These are phyloP conservation scores for Apostichopus leukothele DNA, from an alignment of 53 echinoderm and acorn worm species.

Conservation along the genomic window DNA sequence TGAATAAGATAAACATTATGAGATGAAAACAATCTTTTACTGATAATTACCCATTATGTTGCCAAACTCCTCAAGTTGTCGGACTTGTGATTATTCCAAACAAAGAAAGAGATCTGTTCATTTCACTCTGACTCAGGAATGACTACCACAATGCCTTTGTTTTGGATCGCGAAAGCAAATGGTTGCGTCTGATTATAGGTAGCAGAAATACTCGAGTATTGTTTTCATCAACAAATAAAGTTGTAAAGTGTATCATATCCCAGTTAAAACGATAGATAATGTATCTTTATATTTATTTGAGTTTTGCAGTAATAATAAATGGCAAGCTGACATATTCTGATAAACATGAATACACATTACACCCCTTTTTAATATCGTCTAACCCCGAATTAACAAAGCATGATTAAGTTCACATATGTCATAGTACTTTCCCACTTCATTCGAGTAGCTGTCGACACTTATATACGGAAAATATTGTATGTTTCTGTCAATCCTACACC, in stretches of 20 bases:
- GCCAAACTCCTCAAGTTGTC: conserved; percentile 6
- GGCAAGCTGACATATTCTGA: no score
- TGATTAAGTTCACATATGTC: conserved; percentile 32
- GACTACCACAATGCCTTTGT: conserved; percentile 47
- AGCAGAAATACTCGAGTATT: background rate
- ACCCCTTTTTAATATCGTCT: background rate
- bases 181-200: background rate
- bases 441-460: no score
- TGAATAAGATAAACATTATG: background rate
- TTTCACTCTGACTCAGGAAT: conserved; percentile 36
- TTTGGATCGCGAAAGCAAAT: conserved; percentile 2
- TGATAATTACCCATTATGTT: conserved; percentile 5
- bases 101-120: conserved; percentile 39
- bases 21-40: background rate
- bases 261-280: no score
- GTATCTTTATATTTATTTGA: no score
- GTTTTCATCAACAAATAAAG: no score
- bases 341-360: no score
- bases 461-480: no score
- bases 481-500: no score
- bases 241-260: no score
- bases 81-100: conserved; percentile 38
- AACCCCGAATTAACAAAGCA: conserved; percentile 30
- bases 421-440: conserved; percentile 1
- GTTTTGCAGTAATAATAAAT: no score